Percentiles rank a stretch among this genome's conserved stretches.
Evolutionary conservation across 1,140 invertebrate genomes (phyloP).

Genomic region (Penaeus indicus): DNA sequence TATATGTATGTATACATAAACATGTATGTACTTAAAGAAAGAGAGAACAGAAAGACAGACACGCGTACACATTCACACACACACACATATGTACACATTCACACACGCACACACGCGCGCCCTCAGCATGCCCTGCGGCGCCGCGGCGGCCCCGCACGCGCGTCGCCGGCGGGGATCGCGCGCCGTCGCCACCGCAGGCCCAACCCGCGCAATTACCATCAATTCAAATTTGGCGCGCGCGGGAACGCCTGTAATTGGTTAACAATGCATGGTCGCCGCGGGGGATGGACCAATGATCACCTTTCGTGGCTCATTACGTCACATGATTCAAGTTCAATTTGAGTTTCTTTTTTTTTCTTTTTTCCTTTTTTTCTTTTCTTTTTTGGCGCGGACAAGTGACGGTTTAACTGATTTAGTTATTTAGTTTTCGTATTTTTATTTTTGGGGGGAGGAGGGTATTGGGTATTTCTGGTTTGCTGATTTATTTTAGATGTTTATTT

Average conservation of each 20-base stretch:
- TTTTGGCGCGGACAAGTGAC: too few relatives aligned
- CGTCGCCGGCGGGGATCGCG: not conserved
- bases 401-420: too few relatives aligned
- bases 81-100: not conserved
- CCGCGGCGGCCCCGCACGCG: not conserved
- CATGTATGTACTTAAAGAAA: not conserved
- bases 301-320: constrained; percentile 57
- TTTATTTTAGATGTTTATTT: too few relatives aligned
- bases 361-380: too few relatives aligned
- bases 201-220: constrained; percentile 53
- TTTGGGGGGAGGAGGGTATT: too few relatives aligned
- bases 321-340: constrained; percentile 45
- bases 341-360: constrained; percentile 27
- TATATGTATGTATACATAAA: not conserved
- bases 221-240: constrained; percentile 57
- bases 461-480: too few relatives aligned
- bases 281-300: constrained; percentile 57
- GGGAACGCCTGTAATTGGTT: constrained; percentile 56
- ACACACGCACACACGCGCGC: not conserved
- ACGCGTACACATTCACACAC: not conserved
- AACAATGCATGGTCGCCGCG: constrained; percentile 43
- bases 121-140: not conserved
- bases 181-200: constrained; percentile 41
- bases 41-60: too few relatives aligned
- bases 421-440: too few relatives aligned